phyloP scores from a whole-genome alignment of 2,888 invertebrate genomes.

The Brachylomia viminalis region DNA sequence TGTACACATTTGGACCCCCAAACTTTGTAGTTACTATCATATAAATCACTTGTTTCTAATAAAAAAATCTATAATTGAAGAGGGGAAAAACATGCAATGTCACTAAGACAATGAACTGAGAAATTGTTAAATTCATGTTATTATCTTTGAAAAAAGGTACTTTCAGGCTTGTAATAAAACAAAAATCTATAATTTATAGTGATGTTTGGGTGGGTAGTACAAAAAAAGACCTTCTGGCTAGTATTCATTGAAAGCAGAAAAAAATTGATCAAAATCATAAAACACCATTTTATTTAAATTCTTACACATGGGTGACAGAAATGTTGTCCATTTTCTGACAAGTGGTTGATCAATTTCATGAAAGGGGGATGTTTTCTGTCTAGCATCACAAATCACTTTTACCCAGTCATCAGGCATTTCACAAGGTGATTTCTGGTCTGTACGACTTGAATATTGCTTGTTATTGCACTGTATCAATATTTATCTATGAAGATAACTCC shows the following conservation, averaged over 20 bases:
- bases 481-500: slow-evolving; percentile 50
- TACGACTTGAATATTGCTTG: slow-evolving; percentile 60
- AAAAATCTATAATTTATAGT: slow-evolving; percentile 40
- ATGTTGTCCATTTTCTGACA: slow-evolving; percentile 44
- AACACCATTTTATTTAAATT: too few species aligned
- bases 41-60: neutral
- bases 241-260: too few species aligned
- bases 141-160: too few species aligned
- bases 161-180: too few species aligned
- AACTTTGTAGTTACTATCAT: neutral
- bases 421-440: slow-evolving; percentile 52
- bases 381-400: too few species aligned
- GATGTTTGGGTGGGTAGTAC: slow-evolving; percentile 19
- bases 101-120: slow-evolving; percentile 28
- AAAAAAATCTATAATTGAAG: neutral
- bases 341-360: slow-evolving; percentile 53
- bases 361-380: slow-evolving; percentile 63
- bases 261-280: too few species aligned
- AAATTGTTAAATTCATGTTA: too few species aligned
- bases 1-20: neutral
- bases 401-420: slow-evolving; percentile 59
- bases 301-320: slow-evolving; percentile 39
- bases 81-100: slow-evolving; percentile 29
- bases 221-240: too few species aligned
- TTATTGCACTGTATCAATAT: slow-evolving; percentile 39